Base-by-base conservation (phyloP, 2,797 vertebrate species). In the Luscinia megarhynchos region DNA sequence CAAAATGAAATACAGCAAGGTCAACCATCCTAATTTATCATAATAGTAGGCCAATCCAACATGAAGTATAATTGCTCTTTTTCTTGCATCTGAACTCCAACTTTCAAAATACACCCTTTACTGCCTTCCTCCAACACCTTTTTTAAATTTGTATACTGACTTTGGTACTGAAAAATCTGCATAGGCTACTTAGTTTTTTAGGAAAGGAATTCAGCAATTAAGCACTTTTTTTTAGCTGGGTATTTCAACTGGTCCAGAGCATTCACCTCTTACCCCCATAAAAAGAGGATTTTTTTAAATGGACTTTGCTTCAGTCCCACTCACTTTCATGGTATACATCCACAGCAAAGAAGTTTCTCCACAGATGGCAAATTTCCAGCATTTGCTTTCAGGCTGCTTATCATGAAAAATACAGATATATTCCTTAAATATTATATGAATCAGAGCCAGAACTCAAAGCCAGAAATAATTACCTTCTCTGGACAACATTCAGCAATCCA, bases 391-490 rank as follows among this genome's bases (percentile, higher is more conserved):
- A 95, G 70, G 38, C 79, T 77, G 70, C 64, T 95, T 85, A 88
- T 89, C 87, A 69, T 50, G 51, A 93, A 90, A 95, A 93, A 93
- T 45, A 90, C 38, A 95, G 88, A 73, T 68, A 81, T 89, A 87
- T 89, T 90, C 84, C 61, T 91, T 92, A 91, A 95, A 91, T 89
- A 97, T 80, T 91, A 41, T 30, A 89, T 59, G 58, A 92, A 87
- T 64, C 82, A 75, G 54, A 95, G 78, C 84, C 46, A 38, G 77
- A 92, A 83, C 45, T 84, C 53, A 61, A 87, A 84, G 78, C 72
- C 72, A 87, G 66, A 93, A 89, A 84, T 94, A 93, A 95, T 72
- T 86, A 89, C 79, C 73, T 68, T 84, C 68, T 90, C 84, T 69
- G 55, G 88, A 86, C 77, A 88, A 86, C 62, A 79, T 62, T 93